Base-by-base conservation (phyloP, 2,113 vertebrate species). In the Nothocercus julius region DNA sequence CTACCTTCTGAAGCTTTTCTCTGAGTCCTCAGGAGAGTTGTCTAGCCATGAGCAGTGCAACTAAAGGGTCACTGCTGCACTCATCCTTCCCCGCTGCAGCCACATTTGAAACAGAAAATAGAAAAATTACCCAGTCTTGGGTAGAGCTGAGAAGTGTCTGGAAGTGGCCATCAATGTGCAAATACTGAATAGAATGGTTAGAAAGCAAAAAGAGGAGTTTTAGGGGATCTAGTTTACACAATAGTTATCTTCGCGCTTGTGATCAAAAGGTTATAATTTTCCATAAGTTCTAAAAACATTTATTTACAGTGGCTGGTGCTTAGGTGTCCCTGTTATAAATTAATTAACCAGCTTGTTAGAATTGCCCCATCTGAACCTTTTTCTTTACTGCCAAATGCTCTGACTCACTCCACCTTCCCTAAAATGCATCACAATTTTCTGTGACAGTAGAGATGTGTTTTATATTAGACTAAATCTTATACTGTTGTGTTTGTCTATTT, bases 381-480 rank as follows among this genome's bases (percentile, higher is more conserved):
- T 75, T 49, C 27, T 82, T 75, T 20, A 9, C 34, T 89, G 77
- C 27, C 56, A 86, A 86, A 79, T 62, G 32, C 11, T 82, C 24
- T 86, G 40, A 85, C 56, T 89, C 49, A 24, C 56, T 75, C 56
- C 11, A 62, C 62, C 40, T 86, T 93, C 21, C 9, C 34, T 87
- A 62, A 92, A 90, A 92, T 62, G 78, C 78, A 61, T n/a, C 44
- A 22, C 30, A 49, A 83, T 90, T 80, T 92, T 87, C 40, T 75
- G 58, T 72, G 82, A 83, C 63, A 89, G 63, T 18, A 58, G 38
- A 70, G 78, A 93, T 62, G 36, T 89, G 85, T 16, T 92, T 89
- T 80, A 18, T 80, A 76, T 93, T 92, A 80, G 47, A 92, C 51
- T 91, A 93, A 89, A 83, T 89, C 89, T 72, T 83, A 86, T 63